These are phyloP conservation scores for Glaucopsyche alexis DNA, from an alignment of 2,888 invertebrate species.

Conservation along the genomic window DNA sequence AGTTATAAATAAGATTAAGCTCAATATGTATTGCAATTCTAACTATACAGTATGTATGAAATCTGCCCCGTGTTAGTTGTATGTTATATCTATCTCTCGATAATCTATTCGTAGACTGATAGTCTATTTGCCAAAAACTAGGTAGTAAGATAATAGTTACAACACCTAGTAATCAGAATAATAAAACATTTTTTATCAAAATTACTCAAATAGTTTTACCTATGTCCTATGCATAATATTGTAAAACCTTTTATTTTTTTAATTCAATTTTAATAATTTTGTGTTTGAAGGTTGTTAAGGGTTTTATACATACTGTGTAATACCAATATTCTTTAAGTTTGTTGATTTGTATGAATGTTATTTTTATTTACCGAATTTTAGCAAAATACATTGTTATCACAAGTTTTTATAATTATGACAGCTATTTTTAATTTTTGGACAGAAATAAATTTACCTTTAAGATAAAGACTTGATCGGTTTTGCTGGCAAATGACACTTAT, in stretches of 20 bases:
- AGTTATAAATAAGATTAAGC: conserved; percentile 57
- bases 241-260: too few relatives aligned
- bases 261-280: background rate
- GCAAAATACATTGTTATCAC: conserved; percentile 4
- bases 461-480: background rate
- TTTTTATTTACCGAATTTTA: conserved; percentile 34
- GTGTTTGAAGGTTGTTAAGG: background rate
- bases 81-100: too few relatives aligned
- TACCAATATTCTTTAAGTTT: conserved; percentile 69
- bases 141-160: background rate
- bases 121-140: background rate
- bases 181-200: too few relatives aligned
- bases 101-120: too few relatives aligned
- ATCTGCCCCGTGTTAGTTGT: background rate
- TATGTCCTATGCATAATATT: too few relatives aligned
- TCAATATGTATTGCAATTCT: conserved; percentile 52
- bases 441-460: background rate
- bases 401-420: conserved; percentile 5
- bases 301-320: background rate
- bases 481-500: background rate
- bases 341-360: conserved; percentile 52
- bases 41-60: conserved; percentile 38
- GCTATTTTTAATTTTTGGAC: background rate
- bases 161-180: too few relatives aligned
- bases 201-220: too few relatives aligned